These are phyloP conservation scores for Paraplagusia blochii DNA, from an alignment of 2,113 vertebrate genomes.

Conservation along the genomic window DNA sequence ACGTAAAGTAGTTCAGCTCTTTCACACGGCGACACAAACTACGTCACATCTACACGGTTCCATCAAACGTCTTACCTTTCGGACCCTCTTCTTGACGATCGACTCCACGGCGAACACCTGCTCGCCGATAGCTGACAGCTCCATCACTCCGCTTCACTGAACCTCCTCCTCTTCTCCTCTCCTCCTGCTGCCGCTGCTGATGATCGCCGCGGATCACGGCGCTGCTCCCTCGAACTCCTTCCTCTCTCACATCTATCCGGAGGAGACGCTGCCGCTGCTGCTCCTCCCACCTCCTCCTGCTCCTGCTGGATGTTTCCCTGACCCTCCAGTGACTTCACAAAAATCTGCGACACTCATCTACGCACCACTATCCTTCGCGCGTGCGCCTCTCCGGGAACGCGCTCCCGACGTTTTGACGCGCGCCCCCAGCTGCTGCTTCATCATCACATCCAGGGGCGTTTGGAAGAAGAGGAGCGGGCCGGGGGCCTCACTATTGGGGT, in stretches of 20 bases:
- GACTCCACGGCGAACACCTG: slow-evolving; percentile 97
- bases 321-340: slow-evolving; percentile 74
- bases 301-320: slow-evolving; percentile 35
- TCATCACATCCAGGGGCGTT: neutral
- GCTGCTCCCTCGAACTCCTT: neutral
- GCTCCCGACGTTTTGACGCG: slow-evolving; percentile 27
- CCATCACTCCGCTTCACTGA: slow-evolving; percentile 75
- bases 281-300: neutral
- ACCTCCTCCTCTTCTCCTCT: slow-evolving; percentile 25
- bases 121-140: slow-evolving; percentile 97
- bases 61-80: slow-evolving; percentile 80
- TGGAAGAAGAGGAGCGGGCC: neutral
- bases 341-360: slow-evolving; percentile 84
- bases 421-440: slow-evolving; percentile 23
- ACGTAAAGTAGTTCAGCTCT: too few species aligned
- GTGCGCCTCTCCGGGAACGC: slow-evolving; percentile 49
- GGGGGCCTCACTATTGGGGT: too few species aligned
- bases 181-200: slow-evolving; percentile 35
- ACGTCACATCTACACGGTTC: neutral
- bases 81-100: slow-evolving; percentile 90
- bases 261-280: neutral
- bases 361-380: slow-evolving; percentile 59
- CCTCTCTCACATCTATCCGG: neutral
- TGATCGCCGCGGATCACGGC: slow-evolving; percentile 16
- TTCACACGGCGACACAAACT: too few species aligned